Conservation (phyloP, 2,888 invertebrate genomes). For the Drosophila acutilabella region DNA sequence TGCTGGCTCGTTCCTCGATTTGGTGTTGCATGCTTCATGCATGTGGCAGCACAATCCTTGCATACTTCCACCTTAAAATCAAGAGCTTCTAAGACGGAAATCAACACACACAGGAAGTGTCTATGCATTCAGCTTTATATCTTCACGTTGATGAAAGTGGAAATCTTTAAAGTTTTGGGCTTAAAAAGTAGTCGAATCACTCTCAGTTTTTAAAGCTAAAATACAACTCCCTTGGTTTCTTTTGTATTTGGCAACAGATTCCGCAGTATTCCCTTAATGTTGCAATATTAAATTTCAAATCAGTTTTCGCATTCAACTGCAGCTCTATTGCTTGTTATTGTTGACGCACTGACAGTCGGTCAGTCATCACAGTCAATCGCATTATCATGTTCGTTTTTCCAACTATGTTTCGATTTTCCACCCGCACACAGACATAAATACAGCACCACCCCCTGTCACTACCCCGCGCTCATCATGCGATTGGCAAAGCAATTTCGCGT, state of each 20-base stretch:
- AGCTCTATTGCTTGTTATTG: conserved; percentile 21
- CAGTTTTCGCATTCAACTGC: not conserved
- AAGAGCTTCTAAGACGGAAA: conserved; percentile 66
- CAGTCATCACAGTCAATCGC: conserved; percentile 31
- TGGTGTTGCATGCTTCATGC: conserved; percentile 17
- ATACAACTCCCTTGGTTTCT: not conserved
- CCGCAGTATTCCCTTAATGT: not conserved
- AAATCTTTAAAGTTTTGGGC: not conserved
- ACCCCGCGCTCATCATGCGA: not conserved
- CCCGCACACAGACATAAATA: too few relatives aligned
- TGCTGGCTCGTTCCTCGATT: not conserved
- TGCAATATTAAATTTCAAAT: conserved; percentile 7
- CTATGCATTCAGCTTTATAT: conserved; percentile 13
- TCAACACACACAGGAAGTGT: conserved; percentile 65
- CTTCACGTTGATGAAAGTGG: not conserved
- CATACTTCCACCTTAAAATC: conserved; percentile 38
- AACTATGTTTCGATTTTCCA: conserved; percentile 11
- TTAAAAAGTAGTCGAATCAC: not conserved
- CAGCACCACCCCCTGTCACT: not conserved
- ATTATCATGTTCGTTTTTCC: conserved; percentile 44
- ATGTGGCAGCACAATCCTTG: not conserved
- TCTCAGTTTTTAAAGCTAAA: not conserved
- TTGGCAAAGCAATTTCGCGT: conserved; percentile 50
- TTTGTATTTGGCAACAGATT: not conserved
- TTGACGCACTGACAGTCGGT: conserved; percentile 13